Percentiles rank a stretch among this genome's conserved stretches.
These are phyloP conservation scores for Bubalus kerabau DNA, from an alignment of 2,113 vertebrate species.

Conservation along the genomic window DNA sequence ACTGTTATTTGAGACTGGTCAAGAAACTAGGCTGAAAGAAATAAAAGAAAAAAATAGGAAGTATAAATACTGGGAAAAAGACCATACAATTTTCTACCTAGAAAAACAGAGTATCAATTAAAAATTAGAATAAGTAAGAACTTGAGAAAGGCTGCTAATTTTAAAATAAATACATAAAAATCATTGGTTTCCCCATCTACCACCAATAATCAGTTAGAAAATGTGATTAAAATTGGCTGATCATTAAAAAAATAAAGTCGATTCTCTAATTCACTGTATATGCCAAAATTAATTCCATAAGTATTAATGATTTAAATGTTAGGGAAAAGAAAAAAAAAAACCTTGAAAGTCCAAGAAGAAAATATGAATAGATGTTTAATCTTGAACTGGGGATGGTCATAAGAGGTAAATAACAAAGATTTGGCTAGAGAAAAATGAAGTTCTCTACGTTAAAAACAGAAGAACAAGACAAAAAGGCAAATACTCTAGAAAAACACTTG, in stretches of 20 bases:
- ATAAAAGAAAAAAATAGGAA: not conserved
- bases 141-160: not conserved
- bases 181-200: not conserved
- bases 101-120: not conserved
- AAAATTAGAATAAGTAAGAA: slow-evolving; percentile 18
- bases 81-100: not conserved
- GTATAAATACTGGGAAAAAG: not conserved
- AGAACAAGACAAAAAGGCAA: slow-evolving; percentile 17
- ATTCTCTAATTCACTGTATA: not conserved
- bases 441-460: not conserved
- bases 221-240: not conserved
- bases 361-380: not conserved
- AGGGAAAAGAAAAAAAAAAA: not conserved
- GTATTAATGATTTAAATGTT: not conserved
- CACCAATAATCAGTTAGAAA: not conserved
- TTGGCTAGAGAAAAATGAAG: not conserved
- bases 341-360: not conserved
- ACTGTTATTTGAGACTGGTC: not conserved
- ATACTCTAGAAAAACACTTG: not conserved
- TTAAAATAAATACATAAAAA: slow-evolving; percentile 11
- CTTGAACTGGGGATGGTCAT: not conserved
- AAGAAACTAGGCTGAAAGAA: slow-evolving; percentile 15
- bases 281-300: not conserved
- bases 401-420: not conserved
- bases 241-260: not conserved